Base-by-base conservation (phyloP, 2,888 invertebrate species). In the Oeneis ivallda region DNA sequence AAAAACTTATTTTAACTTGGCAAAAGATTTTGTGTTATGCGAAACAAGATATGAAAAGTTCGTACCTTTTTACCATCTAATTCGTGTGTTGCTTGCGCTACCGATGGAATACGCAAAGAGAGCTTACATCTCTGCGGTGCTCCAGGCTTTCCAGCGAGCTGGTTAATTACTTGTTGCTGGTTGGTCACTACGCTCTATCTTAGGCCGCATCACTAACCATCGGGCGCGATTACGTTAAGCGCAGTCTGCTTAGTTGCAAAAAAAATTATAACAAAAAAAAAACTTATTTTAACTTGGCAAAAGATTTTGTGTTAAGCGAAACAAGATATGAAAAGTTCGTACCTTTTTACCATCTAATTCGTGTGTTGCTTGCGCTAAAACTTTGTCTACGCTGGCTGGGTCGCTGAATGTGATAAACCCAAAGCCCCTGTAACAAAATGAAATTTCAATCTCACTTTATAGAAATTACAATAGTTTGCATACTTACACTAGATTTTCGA, bases 261-360 rank as follows among this genome's bases (percentile, higher is more conserved):
- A 43, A 43, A 2, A 37, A 37, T 6, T 37, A 37, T 37, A 37
- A 37, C 9, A 37, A 65, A 57, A 54, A n/a, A n/a, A 60, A 67
- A 69, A 69, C 62, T 65, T 69, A 56, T 67, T 67, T 64, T 54
- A 68, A 57, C 50, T 69, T 72, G 41, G 56, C 65, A 56, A 64
- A 65, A 64, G 58, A 67, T 62, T 65, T 62, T 67, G 49, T 59
- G 34, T 68, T 68, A 67, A 70, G 66, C 67, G 67, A 72, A 72
- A 68, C 70, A 70, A 70, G 69, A 72, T 72, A 70, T 69, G 70
- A 69, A 72, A 72, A 72, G 66, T 72, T 65, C 68, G 94, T 94
- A 99, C 99, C 97, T 98, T 98, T 96, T 99, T 99, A 88, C 98
- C 98, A 93, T 99, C 99, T 94, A 99, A 95, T 94, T 99, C 98